phyloP scores from a whole-genome alignment of 2,888 invertebrate genomes.

The Drosophila limbata region DNA sequence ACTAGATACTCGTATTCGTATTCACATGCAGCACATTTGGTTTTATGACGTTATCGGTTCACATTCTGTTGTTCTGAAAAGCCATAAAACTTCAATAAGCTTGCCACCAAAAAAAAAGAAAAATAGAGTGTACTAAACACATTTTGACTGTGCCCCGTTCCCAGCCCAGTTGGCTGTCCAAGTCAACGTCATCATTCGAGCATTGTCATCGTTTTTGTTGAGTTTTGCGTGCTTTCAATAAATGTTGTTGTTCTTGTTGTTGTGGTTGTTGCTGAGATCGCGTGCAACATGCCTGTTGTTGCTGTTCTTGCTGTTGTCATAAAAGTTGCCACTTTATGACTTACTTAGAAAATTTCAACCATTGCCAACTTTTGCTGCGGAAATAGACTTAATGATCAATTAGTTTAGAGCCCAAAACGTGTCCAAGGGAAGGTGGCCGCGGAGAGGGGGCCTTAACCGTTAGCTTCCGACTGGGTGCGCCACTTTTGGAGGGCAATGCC shows the following conservation, averaged over 20 bases:
- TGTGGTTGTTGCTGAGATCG: constrained; percentile 43
- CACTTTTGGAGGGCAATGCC: constrained; percentile 38
- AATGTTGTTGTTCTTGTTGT: constrained; percentile 8
- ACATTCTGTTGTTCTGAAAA: constrained; percentile 38
- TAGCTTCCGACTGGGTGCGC: constrained; percentile 73
- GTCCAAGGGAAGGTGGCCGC: background rate
- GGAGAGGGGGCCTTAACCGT: constrained; percentile 33
- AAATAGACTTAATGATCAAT: constrained; percentile 80
- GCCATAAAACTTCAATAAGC: constrained; percentile 64
- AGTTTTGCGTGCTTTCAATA: constrained; percentile 38
- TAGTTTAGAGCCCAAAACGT: constrained; percentile 58
- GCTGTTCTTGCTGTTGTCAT: constrained; percentile 62
- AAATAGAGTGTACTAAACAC: constrained; percentile 40
- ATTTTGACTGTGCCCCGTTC: constrained; percentile 33
- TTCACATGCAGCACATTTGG: constrained; percentile 66
- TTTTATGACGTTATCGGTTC: constrained; percentile 62
- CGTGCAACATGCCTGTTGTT: constrained; percentile 70
- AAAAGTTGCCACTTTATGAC: constrained; percentile 76
- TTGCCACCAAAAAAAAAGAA: constrained; percentile 47
- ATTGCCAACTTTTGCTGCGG: constrained; percentile 63
- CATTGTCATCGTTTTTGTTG: constrained; percentile 27
- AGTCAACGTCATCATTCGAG: constrained; percentile 16
- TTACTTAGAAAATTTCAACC: constrained; percentile 60
- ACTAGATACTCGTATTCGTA: constrained; percentile 15
- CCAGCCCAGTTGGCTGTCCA: constrained; percentile 27